Evolutionary conservation across 2,113 vertebrate genomes (phyloP), one percentile per base, ranked within the genome.

Genomic region (Cnemophilus loriae): DNA sequence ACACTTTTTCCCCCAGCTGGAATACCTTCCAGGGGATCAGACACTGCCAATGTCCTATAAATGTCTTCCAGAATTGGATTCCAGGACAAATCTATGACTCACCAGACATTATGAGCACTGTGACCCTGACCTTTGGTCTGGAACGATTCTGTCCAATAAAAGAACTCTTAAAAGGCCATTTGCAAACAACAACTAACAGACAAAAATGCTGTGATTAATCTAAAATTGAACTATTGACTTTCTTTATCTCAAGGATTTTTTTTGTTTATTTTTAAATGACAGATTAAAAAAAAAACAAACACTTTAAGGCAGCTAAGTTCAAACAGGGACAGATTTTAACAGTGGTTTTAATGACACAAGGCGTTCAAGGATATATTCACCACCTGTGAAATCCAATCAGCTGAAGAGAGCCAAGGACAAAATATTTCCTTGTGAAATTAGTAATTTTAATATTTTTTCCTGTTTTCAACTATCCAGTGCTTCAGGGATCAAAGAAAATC

Each of bases 81-180:
- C 88, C 90, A 92, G 90, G 88, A 90, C 85, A 90, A 73, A 90
- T 63, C 93, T 82, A 30, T 96, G 96, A 97, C 90, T 97, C 96
- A 96, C 32, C 88, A 92, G 65, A 67, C 47, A 71, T 70, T 42
- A 88, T n/a, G 83, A 90, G 71, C 59, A 77, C 59, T 73, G 59
- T 88, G 95, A 96, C 90, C 79, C 90, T 57, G 92, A 95, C 92
- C 90, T 94, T 93, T 93, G 93, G 91, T 90, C 90, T 86, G 64
- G 59, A 93, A 83, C 4, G 2, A 39, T 37, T 52, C 75, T 96
- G 90, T 71, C 71, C 85, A 90, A 77, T n/a, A 84, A 90, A 88
- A 68, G 33, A 47, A 88, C 39, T 83, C 90, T 59, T 69, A 39
- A 65, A 87, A 87, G 27, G 15, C 16, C 42, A 90, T 76, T 57